Evolutionary conservation across 2,797 vertebrate species (phyloP), one percentile per base, ranked within the genome.

Genomic region (Poecilia wingei): DNA sequence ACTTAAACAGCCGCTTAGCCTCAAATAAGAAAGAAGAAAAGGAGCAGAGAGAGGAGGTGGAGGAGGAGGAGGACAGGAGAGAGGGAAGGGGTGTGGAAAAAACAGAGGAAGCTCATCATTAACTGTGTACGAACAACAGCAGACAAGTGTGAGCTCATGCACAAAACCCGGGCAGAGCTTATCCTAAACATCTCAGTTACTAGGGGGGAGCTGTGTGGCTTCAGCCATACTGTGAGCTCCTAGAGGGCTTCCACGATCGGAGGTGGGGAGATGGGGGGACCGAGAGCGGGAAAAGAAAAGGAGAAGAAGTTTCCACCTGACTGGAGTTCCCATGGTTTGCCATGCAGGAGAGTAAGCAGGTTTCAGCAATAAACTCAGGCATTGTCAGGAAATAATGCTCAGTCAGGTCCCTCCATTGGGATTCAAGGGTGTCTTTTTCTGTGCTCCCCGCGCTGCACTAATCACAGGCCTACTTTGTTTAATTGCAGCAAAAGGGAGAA

Each of bases 341-440:
- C 47, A 94, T 97, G 97, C 97, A 97, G 95, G 96, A 96, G 97
- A 95, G 97, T 97, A 99, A 99, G 98, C 98, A 99, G 98, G 98
- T 98, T 97, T 97, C 96, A 96, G 98, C 98, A 98, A 99, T 99
- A 99, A 99, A 99, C 98, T 98, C 96, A 93, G 94, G 96, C 96
- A 97, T 99, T 99, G 98, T 99, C 96, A 96, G 93, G 94, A 96
- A 94, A 97, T 97, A 99, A 99, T 98, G 97, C 97, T 95, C 96
- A 97, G 98, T 97, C 98, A 98, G 98, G 97, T 98, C 97, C 96
- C 96, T 96, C 96, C 97, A 97, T 98, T 99, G 97, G 97, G 96
- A 99, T 98, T 98, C 98, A 98, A 99, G 97, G 97, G 97, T 98
- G 97, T 97, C 97, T 97, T 97, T 99, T 98, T 98, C 97, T 97